A percentile compares a stretch with the other conserved stretches of the same genome.
These are phyloP conservation scores for Agriopis aurantiaria DNA, from an alignment of 2,888 invertebrate genomes.

Conservation along the genomic window DNA sequence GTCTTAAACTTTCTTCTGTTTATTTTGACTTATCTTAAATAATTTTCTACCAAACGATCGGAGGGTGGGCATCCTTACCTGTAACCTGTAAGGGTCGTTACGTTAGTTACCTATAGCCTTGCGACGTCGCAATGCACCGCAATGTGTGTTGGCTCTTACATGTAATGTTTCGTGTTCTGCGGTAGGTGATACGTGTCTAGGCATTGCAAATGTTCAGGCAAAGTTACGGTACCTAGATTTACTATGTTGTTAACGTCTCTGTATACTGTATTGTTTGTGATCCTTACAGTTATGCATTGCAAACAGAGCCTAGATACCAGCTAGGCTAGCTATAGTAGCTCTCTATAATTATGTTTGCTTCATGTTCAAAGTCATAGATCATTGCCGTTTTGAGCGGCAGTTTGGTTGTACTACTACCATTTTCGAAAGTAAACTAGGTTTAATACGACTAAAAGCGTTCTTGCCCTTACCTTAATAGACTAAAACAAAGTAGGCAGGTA, in stretches of 20 bases:
- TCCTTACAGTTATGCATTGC: conserved; percentile 37
- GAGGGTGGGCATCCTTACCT: too few relatives aligned
- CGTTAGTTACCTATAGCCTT: too few relatives aligned
- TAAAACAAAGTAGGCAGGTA: too few relatives aligned
- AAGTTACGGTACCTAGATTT: conserved; percentile 42
- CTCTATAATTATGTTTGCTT: conserved; percentile 8
- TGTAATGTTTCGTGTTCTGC: conserved; percentile 1
- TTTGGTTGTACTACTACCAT: not conserved
- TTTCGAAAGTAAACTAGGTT: not conserved
- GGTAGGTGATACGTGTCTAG: conserved; percentile 49
- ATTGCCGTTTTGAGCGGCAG: not conserved
- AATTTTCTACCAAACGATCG: too few relatives aligned
- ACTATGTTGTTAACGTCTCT: conserved; percentile 35
- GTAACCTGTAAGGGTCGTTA: too few relatives aligned
- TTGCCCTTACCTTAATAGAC: too few relatives aligned
- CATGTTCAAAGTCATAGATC: conserved; percentile 3
- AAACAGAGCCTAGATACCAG: conserved; percentile 31
- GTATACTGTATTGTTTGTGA: conserved; percentile 32
- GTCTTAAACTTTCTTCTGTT: too few relatives aligned
- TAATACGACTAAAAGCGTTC: not conserved
- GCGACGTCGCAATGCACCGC: too few relatives aligned
- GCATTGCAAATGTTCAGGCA: conserved; percentile 40
- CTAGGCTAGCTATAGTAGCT: not conserved
- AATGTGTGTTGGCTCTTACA: too few relatives aligned
- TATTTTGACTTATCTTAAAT: too few relatives aligned